phyloP scores from a whole-genome alignment of 2,113 vertebrate species.

The Zeus faber region DNA sequence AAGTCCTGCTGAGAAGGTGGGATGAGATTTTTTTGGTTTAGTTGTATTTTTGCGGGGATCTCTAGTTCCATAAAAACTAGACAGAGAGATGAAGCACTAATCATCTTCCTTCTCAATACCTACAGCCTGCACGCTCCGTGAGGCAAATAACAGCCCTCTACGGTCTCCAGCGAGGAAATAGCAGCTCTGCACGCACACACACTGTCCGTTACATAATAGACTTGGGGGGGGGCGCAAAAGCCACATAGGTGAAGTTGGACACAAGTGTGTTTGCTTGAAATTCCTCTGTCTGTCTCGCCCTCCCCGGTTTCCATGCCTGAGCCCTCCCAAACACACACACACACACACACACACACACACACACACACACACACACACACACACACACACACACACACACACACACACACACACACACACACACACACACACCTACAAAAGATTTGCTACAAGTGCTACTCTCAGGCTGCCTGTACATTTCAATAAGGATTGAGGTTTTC shows the following conservation, averaged over 20 bases:
- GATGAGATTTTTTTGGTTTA: no score
- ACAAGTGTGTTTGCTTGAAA: slow-evolving; percentile 11
- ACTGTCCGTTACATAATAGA: slow-evolving; percentile 47
- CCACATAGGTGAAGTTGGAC: background rate
- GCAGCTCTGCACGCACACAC: slow-evolving; percentile 3
- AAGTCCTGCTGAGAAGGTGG: no score
- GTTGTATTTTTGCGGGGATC: no score
- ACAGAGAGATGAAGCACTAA: no score
- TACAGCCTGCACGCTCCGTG: no score
- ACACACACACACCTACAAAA: slow-evolving; percentile 44
- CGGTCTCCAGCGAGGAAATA: background rate
- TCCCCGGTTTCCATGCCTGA: slow-evolving; percentile 2
- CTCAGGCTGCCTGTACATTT: no score
- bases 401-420: slow-evolving; percentile 31
- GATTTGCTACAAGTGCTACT: no score
- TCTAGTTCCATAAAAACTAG: no score
- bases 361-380: background rate
- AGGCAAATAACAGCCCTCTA: slow-evolving; percentile 24
- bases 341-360: slow-evolving; percentile 22
- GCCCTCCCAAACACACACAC: slow-evolving; percentile 13
- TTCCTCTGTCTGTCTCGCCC: slow-evolving; percentile 6
- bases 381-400: slow-evolving; percentile 19
- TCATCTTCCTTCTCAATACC: no score
- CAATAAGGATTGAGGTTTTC: no score
- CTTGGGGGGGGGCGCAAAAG: slow-evolving; percentile 10